Conservation (phyloP, 2,888 invertebrate species). For the Sphecodes monilicornis region DNA sequence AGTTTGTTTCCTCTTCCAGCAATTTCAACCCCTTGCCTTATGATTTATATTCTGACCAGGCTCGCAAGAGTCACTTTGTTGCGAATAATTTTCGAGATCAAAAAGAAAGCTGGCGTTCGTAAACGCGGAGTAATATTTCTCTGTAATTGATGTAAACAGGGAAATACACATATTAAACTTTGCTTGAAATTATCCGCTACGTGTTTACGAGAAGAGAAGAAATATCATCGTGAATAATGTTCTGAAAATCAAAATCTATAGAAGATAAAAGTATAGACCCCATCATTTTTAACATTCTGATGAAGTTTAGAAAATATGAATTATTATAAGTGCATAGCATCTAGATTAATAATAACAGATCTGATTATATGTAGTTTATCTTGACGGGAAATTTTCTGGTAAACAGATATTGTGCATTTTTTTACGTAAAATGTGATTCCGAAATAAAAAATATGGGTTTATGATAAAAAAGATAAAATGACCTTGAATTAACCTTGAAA, state of each 20-base stretch:
- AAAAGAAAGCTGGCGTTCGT: neutral
- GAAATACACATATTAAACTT: neutral
- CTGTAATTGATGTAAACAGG: neutral
- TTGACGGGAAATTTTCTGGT: too few species aligned
- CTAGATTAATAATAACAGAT: neutral
- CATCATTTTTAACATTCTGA: neutral
- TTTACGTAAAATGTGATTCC: too few species aligned
- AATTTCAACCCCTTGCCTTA: neutral
- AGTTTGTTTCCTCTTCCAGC: neutral
- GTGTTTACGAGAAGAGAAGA: neutral
- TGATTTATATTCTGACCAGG: neutral
- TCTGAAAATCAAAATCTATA: neutral
- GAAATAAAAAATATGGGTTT: too few species aligned
- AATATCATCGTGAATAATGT: neutral
- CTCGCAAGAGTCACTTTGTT: neutral
- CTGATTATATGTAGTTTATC: neutral
- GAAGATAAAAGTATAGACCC: too few species aligned
- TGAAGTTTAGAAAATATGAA: too few species aligned
- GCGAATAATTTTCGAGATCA: neutral
- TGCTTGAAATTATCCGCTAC: neutral
- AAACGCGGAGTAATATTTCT: neutral
- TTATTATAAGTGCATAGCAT: neutral
- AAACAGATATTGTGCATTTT: too few species aligned
- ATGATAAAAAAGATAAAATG: too few species aligned
- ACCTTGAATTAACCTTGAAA: too few species aligned